Percentiles rank a stretch among this genome's conserved stretches.
Conservation (phyloP, 2,797 vertebrate species). For the Acanthurus tractus region DNA sequence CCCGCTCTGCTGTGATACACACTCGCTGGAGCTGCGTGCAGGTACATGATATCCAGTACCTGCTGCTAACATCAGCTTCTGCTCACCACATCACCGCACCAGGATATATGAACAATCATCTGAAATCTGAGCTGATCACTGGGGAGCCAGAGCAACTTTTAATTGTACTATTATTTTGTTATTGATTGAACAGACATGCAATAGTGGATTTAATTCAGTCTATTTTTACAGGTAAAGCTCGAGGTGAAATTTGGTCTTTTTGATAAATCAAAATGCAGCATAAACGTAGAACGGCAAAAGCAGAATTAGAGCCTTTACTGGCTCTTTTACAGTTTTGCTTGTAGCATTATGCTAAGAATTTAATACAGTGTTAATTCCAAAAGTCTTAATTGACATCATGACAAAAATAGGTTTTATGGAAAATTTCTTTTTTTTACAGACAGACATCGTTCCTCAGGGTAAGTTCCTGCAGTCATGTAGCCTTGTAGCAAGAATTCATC, state of each 20-base stretch:
- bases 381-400: neutral
- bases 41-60: slow-evolving; percentile 55
- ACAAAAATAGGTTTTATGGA: neutral
- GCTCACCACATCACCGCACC: slow-evolving; percentile 25
- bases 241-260: neutral
- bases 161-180: slow-evolving; percentile 10
- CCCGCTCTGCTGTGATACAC: slow-evolving; percentile 61
- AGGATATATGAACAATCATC: slow-evolving; percentile 26
- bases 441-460: neutral
- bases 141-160: slow-evolving; percentile 35
- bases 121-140: slow-evolving; percentile 35
- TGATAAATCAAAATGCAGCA: neutral
- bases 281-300: neutral
- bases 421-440: neutral
- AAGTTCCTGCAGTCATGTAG: neutral
- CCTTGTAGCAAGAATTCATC: neutral
- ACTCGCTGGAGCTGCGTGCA: slow-evolving; percentile 54
- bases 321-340: neutral
- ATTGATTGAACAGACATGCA: slow-evolving; percentile 23
- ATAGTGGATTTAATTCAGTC: slow-evolving; percentile 6
- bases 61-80: slow-evolving; percentile 65
- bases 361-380: neutral
- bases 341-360: neutral
- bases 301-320: no score
- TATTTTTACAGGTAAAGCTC: neutral